Base-by-base conservation (phyloP, 35 echinoderm and acorn worm species). In the Heliocidaris erythrogramma region DNA sequence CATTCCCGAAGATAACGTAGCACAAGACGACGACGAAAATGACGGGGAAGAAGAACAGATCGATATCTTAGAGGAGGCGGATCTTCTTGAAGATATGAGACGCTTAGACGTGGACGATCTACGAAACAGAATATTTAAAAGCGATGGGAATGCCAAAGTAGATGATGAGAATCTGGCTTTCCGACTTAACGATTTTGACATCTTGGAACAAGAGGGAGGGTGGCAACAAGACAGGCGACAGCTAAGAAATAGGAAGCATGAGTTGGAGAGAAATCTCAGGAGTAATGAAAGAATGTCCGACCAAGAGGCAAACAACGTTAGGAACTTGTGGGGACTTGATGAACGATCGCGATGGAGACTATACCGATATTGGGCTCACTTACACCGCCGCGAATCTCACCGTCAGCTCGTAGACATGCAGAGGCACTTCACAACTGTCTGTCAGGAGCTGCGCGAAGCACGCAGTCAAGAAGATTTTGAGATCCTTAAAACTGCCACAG, bases 321-420 rank as follows among this genome's bases (percentile, higher is more conserved):
- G 32, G 6, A 95, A 99, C 84, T 92, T 99, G 17, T 96, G 98
- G 95, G 27, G 49, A 9, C 49, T 99, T 47, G 13, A 53, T 35
- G 17, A 47, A 18, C 31, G 48, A n/a, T 29, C 59, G 13, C 48
- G 95, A 56, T 99, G 98, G 98, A 59, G 94, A 42, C 61, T 99
- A 5, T 99, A 99, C 85, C 91, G 95, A 8, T 96, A 97, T 59
- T 99, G 98, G 98, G 32, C 95, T 16, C 48, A 35, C 10, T 47
- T 60, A 24, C 97, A 96, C 30, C 42, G 88, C 21, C 14, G 61
- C 48, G 59, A 56, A 31, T 85, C 94, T 13, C 93, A 95, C 29
- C 29, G 31, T 24, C 71, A 52, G 59, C 93, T 98, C 61, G 31
- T 86, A 9, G 47, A 50, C 9, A 85, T 88, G 27, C 96, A 94